These are phyloP conservation scores for Coremacera marginata DNA, from an alignment of 2,888 invertebrate species.

Conservation along the genomic window DNA sequence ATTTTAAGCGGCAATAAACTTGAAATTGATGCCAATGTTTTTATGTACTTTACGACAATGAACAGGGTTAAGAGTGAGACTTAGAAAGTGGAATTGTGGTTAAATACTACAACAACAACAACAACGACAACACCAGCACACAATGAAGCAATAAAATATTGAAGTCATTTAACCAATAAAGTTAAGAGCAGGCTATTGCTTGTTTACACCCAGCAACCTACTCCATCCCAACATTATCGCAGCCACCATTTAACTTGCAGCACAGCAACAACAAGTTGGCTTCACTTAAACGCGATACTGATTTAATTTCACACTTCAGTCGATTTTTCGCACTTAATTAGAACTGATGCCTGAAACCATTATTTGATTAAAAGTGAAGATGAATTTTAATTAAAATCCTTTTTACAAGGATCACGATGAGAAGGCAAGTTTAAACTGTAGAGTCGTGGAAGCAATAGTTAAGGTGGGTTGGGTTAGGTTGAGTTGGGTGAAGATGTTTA, in stretches of 20 bases:
- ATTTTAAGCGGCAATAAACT: not conserved
- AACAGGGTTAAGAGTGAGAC: not conserved
- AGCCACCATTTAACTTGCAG: not conserved
- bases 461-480: not conserved
- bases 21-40: not conserved
- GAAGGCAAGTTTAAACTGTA: not conserved
- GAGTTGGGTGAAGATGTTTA: not conserved
- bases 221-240: not conserved
- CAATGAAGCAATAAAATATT: conserved; percentile 1
- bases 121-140: not conserved
- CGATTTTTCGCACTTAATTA: conserved; percentile 70
- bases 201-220: not conserved
- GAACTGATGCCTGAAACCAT: conserved; percentile 62
- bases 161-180: conserved; percentile 1
- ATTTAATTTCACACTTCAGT: conserved; percentile 68
- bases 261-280: not conserved
- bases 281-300: conserved; percentile 60
- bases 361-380: conserved; percentile 69
- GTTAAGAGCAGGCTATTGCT: not conserved
- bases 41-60: not conserved
- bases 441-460: not conserved
- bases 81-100: not conserved
- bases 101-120: not conserved
- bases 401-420: conserved; percentile 38
- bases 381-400: conserved; percentile 69